Conservation (phyloP, 2,888 invertebrate genomes). For the Drosophila pseudotakahashii region DNA sequence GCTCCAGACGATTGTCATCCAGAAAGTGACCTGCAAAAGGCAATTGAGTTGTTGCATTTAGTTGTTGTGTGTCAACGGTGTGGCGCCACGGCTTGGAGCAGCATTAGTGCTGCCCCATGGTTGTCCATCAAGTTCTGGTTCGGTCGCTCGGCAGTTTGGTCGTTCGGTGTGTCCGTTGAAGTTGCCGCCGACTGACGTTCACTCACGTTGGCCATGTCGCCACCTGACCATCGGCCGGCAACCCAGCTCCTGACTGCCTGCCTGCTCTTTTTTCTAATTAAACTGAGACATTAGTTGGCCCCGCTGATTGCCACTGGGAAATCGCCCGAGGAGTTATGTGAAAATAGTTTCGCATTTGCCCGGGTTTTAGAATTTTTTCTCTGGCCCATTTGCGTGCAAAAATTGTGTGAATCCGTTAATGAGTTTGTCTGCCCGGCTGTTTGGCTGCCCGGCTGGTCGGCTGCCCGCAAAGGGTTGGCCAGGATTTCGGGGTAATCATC, state of each 20-base stretch:
- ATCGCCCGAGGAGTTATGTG: constrained; percentile 67
- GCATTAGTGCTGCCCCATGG: constrained; percentile 75
- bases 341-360: constrained; percentile 75
- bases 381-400: constrained; percentile 71
- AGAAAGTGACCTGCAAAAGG: constrained; percentile 83
- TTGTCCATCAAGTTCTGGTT: constrained; percentile 72
- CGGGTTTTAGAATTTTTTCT: constrained; percentile 35
- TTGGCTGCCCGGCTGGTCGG: not conserved
- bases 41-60: constrained; percentile 73
- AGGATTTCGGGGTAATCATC: constrained; percentile 38
- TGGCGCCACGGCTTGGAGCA: constrained; percentile 64
- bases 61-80: constrained; percentile 62
- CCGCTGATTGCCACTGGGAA: constrained; percentile 79
- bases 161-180: constrained; percentile 37
- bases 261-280: constrained; percentile 66
- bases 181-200: constrained; percentile 68
- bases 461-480: constrained; percentile 39
- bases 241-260: constrained; percentile 14
- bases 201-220: constrained; percentile 65
- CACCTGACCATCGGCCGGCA: constrained; percentile 43
- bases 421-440: constrained; percentile 47
- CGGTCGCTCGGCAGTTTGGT: constrained; percentile 22
- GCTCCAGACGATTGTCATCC: constrained; percentile 84
- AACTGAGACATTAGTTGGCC: constrained; percentile 70
- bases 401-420: constrained; percentile 79